These are phyloP conservation scores for Nipponacmea schrenckii DNA, from an alignment of 2,888 invertebrate genomes.

Conservation along the genomic window DNA sequence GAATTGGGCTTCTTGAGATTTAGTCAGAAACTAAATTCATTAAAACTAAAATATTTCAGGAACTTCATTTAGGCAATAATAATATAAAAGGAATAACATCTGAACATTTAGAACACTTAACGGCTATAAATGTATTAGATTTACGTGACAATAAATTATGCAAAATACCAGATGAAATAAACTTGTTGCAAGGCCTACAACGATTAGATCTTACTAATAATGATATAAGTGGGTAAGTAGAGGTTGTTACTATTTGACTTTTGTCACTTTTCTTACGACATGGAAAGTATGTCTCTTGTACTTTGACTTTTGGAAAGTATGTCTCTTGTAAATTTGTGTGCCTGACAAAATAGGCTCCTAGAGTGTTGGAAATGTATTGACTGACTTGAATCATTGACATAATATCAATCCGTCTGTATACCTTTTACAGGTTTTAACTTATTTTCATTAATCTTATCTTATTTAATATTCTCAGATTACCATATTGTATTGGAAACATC, in stretches of 20 bases:
- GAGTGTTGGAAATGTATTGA: too few relatives aligned
- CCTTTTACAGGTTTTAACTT: too few relatives aligned
- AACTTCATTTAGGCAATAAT: constrained; percentile 87
- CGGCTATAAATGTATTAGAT: constrained; percentile 72
- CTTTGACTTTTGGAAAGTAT: too few relatives aligned
- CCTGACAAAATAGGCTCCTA: background rate
- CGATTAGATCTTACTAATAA: constrained; percentile 89
- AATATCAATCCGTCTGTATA: too few relatives aligned
- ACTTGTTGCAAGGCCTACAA: constrained; percentile 79
- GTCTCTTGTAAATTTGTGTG: background rate
- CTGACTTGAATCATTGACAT: too few relatives aligned
- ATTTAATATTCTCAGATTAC: constrained; percentile 71
- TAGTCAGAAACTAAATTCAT: too few relatives aligned
- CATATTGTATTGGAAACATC: constrained; percentile 77
- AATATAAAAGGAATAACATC: constrained; percentile 78
- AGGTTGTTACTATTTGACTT: too few relatives aligned
- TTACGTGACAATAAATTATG: constrained; percentile 85
- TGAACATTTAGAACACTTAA: constrained; percentile 67
- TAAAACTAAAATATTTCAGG: constrained; percentile 69
- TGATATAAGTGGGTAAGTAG: constrained; percentile 71
- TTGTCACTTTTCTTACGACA: too few relatives aligned
- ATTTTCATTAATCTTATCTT: too few relatives aligned
- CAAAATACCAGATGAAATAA: constrained; percentile 82
- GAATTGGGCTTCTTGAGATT: too few relatives aligned
- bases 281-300: too few relatives aligned